Evolutionary conservation across 2,113 vertebrate species (phyloP), one percentile per base, ranked within the genome.

Genomic region (Limnothrissa miodon): DNA sequence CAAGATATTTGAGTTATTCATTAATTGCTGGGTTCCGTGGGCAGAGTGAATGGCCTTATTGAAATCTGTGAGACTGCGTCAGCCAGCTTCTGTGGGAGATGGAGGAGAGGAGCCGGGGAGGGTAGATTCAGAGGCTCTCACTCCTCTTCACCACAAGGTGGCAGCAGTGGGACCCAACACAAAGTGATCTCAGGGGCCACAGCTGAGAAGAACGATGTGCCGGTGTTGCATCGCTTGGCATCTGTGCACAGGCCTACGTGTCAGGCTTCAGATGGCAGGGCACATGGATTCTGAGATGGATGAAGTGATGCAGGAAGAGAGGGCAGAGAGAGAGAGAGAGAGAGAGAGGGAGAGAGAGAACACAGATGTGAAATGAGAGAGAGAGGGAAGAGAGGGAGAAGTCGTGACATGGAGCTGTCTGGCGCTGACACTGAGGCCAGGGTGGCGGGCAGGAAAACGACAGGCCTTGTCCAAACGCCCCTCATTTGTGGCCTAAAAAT

Each of bases 341-440:
- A 85, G 45, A 44, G 17, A 48, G n/a, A 33, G 45, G 5, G 51
- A 59, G 36, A 11, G 56, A 45, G 19, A n/a, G n/a, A n/a, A n/a
- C n/a, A 70, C 45, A 51, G n/a, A 29, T 53, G 33, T 66, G 33
- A 56, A 66, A 29, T 36, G 66, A 36, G 25, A 80, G 88, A 45
- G 48, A 83, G 51, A 83, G 87, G 80, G 85, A 80, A 80, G 78
- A 79, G 42, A 33, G 42, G 45, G 33, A 39, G 39, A 44, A 15
- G 78, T 84, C 9, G 44, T 80, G 84, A 80, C 85, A 83, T 59
- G 39, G 94, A 11, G 94, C 95, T 56, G 96, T 96, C 91, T 96
- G 95, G 81, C 74, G 94, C 94, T 90, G 96, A 97, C 87, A 96
- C 94, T 70, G 92, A 95, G 87, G 95, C 95, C 84, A 95, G 95